These are phyloP conservation scores for Acropternis orthonyx DNA, from an alignment of 2,797 vertebrate genomes.

Conservation along the genomic window DNA sequence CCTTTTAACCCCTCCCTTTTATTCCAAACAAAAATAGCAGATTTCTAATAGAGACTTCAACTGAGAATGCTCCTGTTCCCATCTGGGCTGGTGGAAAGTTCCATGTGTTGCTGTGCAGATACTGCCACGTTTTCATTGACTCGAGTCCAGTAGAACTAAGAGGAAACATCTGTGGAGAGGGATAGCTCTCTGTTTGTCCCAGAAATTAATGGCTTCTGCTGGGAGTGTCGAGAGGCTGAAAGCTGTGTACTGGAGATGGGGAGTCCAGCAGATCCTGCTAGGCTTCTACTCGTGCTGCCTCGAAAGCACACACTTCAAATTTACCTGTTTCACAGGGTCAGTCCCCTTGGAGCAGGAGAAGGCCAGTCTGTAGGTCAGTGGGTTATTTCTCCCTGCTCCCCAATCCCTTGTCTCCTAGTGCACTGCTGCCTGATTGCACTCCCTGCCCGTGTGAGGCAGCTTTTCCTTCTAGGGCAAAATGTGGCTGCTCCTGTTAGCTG, in stretches of 20 bases:
- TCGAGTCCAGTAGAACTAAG: slow-evolving; percentile 67
- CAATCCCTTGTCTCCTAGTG: not conserved
- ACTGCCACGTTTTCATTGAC: slow-evolving; percentile 81
- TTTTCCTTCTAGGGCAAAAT: not conserved
- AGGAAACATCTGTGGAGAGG: slow-evolving; percentile 78
- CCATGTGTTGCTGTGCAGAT: slow-evolving; percentile 64
- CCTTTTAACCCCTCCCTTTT: slow-evolving; percentile 42
- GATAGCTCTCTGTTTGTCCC: slow-evolving; percentile 62
- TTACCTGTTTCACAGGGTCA: not conserved
- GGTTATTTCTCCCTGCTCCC: not conserved
- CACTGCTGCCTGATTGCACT: not conserved
- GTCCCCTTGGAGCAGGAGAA: not conserved
- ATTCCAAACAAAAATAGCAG: slow-evolving; percentile 18
- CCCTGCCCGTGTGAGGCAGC: not conserved
- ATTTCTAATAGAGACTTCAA: slow-evolving; percentile 12
- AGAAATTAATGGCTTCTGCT: slow-evolving; percentile 69
- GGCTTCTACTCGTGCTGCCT: not conserved
- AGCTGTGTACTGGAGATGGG: not conserved
- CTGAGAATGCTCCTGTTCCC: slow-evolving; percentile 17
- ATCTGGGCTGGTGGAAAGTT: slow-evolving; percentile 63
- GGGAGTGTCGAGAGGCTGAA: not conserved
- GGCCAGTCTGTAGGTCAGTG: not conserved
- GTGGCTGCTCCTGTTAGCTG: not conserved
- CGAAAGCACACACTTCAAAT: not conserved
- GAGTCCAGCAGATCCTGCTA: not conserved